Conservation (phyloP, 2,888 invertebrate species). For the Machimus rusticus region DNA sequence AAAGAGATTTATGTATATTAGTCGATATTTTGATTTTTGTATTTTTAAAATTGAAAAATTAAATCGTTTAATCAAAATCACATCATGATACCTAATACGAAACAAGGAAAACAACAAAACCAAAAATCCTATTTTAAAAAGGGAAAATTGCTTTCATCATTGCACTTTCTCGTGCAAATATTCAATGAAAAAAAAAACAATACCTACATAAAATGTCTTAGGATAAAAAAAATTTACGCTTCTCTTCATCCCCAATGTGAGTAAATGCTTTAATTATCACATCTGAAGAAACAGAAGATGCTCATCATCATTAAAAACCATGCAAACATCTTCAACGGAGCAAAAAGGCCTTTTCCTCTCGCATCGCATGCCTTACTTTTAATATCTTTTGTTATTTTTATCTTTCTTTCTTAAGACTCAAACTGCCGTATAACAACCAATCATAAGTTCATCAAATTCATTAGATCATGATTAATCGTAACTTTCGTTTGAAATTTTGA, state of each 20-base stretch:
- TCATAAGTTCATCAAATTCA: neutral
- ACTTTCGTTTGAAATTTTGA: neutral
- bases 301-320: neutral
- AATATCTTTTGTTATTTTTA: neutral
- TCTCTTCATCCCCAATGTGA: neutral
- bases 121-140: neutral
- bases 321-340: constrained; percentile 25
- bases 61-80: neutral
- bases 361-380: neutral
- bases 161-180: neutral
- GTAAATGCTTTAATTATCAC: neutral
- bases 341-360: neutral
- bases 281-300: neutral
- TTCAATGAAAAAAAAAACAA: neutral
- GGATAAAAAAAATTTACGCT: neutral
- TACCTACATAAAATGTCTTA: neutral
- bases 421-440: neutral
- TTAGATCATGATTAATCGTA: neutral
- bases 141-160: neutral
- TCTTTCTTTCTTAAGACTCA: neutral
- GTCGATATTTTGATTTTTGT: neutral
- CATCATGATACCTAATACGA: neutral
- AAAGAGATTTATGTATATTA: neutral
- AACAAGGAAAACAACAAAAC: neutral
- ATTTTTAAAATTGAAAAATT: neutral